A percentile compares a stretch with the other conserved stretches of the same genome.
Conservation (phyloP, 2,797 vertebrate species). For the Mus spretus region DNA sequence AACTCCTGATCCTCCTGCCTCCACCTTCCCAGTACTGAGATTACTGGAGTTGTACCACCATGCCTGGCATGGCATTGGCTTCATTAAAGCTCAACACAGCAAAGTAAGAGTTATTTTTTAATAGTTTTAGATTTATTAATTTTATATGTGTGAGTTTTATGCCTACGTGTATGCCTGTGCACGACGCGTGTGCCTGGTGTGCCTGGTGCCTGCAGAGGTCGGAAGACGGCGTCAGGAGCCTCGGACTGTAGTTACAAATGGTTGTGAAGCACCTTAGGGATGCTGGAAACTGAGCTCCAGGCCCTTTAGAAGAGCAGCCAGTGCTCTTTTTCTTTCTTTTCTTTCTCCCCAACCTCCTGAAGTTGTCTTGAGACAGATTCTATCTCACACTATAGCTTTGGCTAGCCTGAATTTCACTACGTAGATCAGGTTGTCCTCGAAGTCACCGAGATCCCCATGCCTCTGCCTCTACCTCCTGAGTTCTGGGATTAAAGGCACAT, state of each 20-base stretch:
- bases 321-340: neutral
- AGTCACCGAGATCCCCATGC: neutral
- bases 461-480: neutral
- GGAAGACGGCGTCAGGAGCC: neutral
- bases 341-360: neutral
- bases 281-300: neutral
- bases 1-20: neutral
- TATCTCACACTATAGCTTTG: neutral
- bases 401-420: neutral
- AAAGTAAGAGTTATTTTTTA: neutral
- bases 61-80: neutral
- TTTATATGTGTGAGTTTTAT: neutral
- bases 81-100: neutral
- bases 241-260: neutral
- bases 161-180: neutral
- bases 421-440: neutral
- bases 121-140: neutral
- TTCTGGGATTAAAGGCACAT: neutral
- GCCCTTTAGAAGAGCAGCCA: neutral
- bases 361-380: neutral
- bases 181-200: neutral
- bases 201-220: neutral
- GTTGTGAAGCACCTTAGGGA: neutral
- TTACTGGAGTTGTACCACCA: neutral
- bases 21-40: neutral